Percentiles rank a stretch among this genome's conserved stretches.
Conservation (phyloP, 2,113 vertebrate genomes). For the Amazona vittata region DNA sequence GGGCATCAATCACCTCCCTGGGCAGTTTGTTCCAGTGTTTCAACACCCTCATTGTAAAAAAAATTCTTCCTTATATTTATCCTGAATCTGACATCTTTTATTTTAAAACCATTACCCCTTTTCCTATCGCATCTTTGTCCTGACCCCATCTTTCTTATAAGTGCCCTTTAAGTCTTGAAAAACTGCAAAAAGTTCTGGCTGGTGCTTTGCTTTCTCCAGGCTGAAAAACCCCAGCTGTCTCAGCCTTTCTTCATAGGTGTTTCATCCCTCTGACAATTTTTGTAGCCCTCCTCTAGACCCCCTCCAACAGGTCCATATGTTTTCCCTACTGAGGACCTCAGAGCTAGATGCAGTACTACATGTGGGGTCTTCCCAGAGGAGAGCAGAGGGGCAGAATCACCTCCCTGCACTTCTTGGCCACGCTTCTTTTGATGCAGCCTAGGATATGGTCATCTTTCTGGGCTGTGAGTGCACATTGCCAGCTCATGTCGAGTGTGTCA, state of each 20-base stretch:
- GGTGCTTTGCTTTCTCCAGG: neutral
- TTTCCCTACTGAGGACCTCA: fast-evolving
- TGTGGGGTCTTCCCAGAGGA: neutral
- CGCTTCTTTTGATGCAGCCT: neutral
- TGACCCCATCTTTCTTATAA: neutral
- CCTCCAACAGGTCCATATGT: neutral
- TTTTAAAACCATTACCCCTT: neutral
- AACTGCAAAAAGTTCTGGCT: neutral
- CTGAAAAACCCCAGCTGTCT: neutral
- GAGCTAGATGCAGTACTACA: neutral
- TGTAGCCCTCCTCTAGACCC: neutral
- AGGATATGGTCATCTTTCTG: fast-evolving
- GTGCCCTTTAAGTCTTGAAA: neutral
- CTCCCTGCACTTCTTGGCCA: fast-evolving
- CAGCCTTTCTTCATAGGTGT: neutral
- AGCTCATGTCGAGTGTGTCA: neutral
- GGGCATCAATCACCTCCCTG: too few species aligned
- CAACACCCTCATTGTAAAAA: neutral
- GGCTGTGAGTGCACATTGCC: fast-evolving
- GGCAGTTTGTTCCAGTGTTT: neutral
- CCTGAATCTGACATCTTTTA: neutral
- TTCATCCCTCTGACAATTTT: neutral
- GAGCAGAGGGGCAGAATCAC: neutral
- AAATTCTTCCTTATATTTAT: neutral
- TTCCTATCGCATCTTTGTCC: neutral